Evolutionary conservation across 2,797 vertebrate genomes (phyloP).

Genomic region (Tokudaia tokunoshimensis): DNA sequence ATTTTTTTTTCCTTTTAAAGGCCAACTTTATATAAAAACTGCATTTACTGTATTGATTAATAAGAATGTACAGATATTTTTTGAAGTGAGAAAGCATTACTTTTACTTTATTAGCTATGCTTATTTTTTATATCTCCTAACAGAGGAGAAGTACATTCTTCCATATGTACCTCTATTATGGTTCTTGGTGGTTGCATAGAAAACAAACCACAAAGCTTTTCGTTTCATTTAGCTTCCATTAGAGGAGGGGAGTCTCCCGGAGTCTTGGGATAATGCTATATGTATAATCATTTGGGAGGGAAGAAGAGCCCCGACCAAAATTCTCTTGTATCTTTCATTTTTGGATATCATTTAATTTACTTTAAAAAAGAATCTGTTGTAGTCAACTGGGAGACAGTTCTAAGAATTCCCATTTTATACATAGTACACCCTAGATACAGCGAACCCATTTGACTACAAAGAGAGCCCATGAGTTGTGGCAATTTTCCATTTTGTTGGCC

Average conservation of each 20-base stretch:
- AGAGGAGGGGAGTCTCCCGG: neutral
- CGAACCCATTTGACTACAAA: neutral
- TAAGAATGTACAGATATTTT: conserved; percentile 76
- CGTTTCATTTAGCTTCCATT: conserved; percentile 43
- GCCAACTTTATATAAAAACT: conserved; percentile 84
- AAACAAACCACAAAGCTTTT: conserved; percentile 79
- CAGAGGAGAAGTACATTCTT: conserved; percentile 50
- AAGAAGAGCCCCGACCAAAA: conserved; percentile 16
- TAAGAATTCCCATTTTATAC: neutral
- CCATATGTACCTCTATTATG: conserved; percentile 66
- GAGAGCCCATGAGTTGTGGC: conserved; percentile 56
- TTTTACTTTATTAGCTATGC: conserved; percentile 75
- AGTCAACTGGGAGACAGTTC: neutral
- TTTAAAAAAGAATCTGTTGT: neutral
- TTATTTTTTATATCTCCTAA: conserved; percentile 72
- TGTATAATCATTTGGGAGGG: neutral
- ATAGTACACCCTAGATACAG: neutral
- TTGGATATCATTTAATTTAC: conserved; percentile 48
- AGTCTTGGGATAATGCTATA: neutral
- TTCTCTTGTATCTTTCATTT: conserved; percentile 55
- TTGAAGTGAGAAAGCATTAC: conserved; percentile 78
- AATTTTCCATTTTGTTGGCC: conserved; percentile 13
- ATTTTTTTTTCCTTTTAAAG: neutral
- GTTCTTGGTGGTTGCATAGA: conserved; percentile 76
- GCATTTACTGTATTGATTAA: conserved; percentile 87